Base-by-base conservation (phyloP, 53 echinoderm and acorn worm genomes). In the Antedon mediterranea region DNA sequence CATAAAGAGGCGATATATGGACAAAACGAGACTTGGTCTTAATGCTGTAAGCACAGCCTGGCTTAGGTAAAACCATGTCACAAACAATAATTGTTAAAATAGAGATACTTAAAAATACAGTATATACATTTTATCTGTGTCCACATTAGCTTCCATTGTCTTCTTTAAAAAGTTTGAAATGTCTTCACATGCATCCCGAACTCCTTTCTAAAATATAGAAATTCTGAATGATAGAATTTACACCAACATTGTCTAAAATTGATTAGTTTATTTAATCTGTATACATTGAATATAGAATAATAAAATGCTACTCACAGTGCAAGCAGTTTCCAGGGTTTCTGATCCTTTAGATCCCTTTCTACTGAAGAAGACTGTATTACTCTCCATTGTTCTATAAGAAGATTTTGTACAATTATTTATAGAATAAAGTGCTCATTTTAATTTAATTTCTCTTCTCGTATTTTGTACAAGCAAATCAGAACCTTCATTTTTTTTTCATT, bases 241-340 rank as follows among this genome's bases (percentile, higher is more conserved):
- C n/a, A n/a, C n/a, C n/a, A n/a, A n/a, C n/a, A n/a, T n/a, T n/a
- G n/a, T n/a, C n/a, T n/a, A n/a, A n/a, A n/a, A n/a, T n/a, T n/a
- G n/a, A n/a, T n/a, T n/a, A n/a, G n/a, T n/a, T n/a, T n/a, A n/a
- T n/a, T n/a, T n/a, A n/a, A n/a, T n/a, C n/a, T n/a, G n/a, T n/a
- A n/a, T n/a, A n/a, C n/a, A n/a, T n/a, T n/a, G n/a, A n/a, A n/a
- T n/a, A n/a, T n/a, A n/a, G n/a, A n/a, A n/a, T 43, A 31, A 30
- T 29, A 4, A 72, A 33, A 70, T 43, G 4, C 28, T 32, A 84
- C 90, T 84, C 81, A 93, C 93, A 3, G 90, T 90, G 43, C 90
- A 93, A 7, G 93, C 90, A 13, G 93, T 90, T 71, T 93, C 93
- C 18, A 93, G 34, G 0, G 82, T 86, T 30, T 83, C 80, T 26